Conservation (phyloP, 2,888 invertebrate genomes). For the Podabrus alpinus region DNA sequence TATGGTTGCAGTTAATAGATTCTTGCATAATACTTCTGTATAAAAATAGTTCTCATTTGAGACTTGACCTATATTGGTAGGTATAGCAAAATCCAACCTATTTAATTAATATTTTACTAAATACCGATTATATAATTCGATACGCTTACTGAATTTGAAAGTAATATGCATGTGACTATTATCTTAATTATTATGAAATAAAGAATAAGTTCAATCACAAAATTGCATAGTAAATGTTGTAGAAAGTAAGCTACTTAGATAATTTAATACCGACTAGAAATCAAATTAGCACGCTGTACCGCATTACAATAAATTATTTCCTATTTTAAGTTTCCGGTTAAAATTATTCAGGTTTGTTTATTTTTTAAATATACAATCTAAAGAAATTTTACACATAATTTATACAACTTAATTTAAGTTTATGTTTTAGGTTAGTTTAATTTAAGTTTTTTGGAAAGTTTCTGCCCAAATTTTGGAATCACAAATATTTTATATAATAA, state of each 20-base stretch:
- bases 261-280: neutral
- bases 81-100: conserved; percentile 13
- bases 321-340: neutral
- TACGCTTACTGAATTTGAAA: conserved; percentile 23
- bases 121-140: conserved; percentile 17
- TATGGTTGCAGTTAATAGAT: conserved; percentile 12
- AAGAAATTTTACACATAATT: neutral
- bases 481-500: no score
- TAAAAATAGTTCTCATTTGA: conserved; percentile 22
- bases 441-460: no score
- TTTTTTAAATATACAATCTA: neutral
- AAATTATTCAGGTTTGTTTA: neutral
- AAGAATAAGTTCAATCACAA: conserved; percentile 18
- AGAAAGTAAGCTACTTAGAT: conserved; percentile 21
- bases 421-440: no score
- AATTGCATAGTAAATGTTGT: conserved; percentile 21
- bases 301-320: conserved; percentile 5
- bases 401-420: neutral
- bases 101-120: conserved; percentile 25
- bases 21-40: conserved; percentile 5
- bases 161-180: conserved; percentile 23
- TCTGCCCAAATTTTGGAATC: no score
- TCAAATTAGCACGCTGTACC: neutral
- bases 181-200: conserved; percentile 26
- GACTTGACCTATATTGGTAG: neutral